Conservation (phyloP, 2,113 vertebrate genomes). For the Python bivittatus region DNA sequence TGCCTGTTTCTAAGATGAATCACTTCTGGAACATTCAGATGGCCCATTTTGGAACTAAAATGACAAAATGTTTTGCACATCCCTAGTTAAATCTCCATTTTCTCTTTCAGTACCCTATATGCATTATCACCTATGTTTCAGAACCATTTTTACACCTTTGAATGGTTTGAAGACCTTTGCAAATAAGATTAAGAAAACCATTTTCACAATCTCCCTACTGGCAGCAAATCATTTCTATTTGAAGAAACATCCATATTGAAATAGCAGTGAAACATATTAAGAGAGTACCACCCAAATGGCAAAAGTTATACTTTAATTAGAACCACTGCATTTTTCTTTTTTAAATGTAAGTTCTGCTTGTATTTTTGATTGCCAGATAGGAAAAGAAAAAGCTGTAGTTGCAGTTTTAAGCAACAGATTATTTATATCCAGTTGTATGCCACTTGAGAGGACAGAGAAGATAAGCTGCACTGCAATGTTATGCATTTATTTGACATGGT, state of each 20-base stretch:
- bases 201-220: background rate
- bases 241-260: background rate
- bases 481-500: background rate
- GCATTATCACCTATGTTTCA: background rate
- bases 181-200: background rate
- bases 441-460: background rate
- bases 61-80: background rate
- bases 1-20: background rate
- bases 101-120: background rate
- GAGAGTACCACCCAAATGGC: background rate
- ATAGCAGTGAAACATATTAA: background rate
- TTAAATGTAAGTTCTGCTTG: background rate
- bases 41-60: background rate
- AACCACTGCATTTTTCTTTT: background rate
- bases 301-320: background rate
- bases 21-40: background rate
- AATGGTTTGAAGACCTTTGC: background rate
- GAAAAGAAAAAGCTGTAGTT: background rate
- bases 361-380: background rate
- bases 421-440: background rate
- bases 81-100: background rate
- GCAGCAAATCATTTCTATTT: background rate
- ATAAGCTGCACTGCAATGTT: background rate
- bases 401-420: background rate
- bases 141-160: background rate